Evolutionary conservation across 2,888 invertebrate species (phyloP).

Genomic region (Nemotelus nigrinus): DNA sequence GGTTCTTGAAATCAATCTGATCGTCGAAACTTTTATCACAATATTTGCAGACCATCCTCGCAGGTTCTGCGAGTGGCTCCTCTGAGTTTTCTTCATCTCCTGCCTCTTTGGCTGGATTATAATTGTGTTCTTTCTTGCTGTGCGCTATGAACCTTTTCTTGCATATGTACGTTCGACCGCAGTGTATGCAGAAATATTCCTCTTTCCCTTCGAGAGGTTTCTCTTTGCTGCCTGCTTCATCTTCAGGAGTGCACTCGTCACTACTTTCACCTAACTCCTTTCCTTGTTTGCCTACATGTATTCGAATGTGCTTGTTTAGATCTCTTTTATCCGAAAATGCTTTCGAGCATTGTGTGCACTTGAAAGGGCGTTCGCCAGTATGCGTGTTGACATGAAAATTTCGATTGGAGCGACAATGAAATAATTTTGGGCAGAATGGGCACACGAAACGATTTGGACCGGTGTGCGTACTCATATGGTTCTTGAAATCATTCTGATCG

Average conservation of each 20-base stretch:
- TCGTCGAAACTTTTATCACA: conserved; percentile 10
- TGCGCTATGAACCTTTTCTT: not conserved
- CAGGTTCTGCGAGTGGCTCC: not conserved
- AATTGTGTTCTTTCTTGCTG: not conserved
- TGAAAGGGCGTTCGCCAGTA: conserved; percentile 16
- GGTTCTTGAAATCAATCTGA: not conserved
- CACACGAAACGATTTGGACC: conserved; percentile 1
- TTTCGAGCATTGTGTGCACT: conserved; percentile 21
- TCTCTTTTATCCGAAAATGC: conserved; percentile 39
- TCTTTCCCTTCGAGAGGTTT: not conserved
- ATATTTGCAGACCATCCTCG: conserved; percentile 21
- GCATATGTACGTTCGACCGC: not conserved
- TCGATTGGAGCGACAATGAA: not conserved
- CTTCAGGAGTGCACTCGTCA: not conserved
- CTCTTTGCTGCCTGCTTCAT: not conserved
- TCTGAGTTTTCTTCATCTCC: not conserved
- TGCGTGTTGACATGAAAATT: not conserved
- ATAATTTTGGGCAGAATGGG: conserved; percentile 6
- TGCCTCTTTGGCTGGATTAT: no score
- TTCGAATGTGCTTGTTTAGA: conserved; percentile 25
- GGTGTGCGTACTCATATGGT: not conserved
- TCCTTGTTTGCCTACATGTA: not conserved
- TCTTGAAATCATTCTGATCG: not conserved
- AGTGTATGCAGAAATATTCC: not conserved
- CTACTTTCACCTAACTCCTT: no score